Evolutionary conservation across 37 sponge, comb jelly and placozoan genomes (phyloP), one percentile per base, ranked within the genome.

Genomic region (Haliclona indistincta): DNA sequence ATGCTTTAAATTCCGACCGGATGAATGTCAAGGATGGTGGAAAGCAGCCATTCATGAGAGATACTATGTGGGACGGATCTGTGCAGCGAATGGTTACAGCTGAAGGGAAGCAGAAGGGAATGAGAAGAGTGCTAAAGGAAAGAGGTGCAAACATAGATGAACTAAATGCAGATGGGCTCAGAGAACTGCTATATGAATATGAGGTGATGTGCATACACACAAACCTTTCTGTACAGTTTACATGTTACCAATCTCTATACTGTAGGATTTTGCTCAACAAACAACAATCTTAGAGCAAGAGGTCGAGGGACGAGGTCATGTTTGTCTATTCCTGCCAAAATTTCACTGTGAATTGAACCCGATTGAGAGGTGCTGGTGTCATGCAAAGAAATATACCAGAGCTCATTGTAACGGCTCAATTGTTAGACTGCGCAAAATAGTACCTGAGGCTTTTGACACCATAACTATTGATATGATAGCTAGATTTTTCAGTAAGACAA

Each of bases 341-440:
- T 64, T 33, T 37, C 43, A 43, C 32, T 68, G 43, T 68, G 45
- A 38, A 42, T 36, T 71, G 28, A 71, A 51, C 37, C 39, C 72
- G 2, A 71, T 47, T 33, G 72, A 71, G 53, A 28, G 72, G 33
- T 30, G 23, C 22, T 71, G 72, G 72, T 71, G 72, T 30, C 35
- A 52, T 52, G 54, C 72, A 30, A 49, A 71, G 37, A 71, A 71
- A 71, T 37, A 71, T 36, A 30, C 55, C 15, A n/a, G 72, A 30
- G 72, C 72, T 53, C 20, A 52, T 23, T 35, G 22, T 35, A 51
- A 71, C 20, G 72, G 72, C 30, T 43, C n/a, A 22, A 41, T 68
- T n/a, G 23, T 47, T 43, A 38, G 32, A n/a, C 45, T 68, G 32
- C 22, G 69, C 23, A 68, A 68, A 42, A 38, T 68, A 32, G 69